Base-by-base conservation (phyloP, 2,113 vertebrate species). In the Antigone vipio region DNA sequence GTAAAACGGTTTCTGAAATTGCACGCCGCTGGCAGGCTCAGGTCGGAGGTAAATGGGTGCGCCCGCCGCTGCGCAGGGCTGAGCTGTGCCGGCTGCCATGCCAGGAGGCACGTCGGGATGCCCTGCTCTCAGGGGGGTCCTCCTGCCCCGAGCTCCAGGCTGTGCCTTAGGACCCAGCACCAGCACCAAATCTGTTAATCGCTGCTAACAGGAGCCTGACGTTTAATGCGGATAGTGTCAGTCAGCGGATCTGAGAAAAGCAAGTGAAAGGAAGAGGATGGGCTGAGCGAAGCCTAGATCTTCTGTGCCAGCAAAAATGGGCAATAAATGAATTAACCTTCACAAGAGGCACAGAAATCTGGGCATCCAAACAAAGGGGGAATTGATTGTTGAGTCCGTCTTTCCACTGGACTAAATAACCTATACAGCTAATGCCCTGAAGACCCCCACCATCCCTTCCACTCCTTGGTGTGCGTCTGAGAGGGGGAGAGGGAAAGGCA, bases 1-100 rank as follows among this genome's bases (percentile, higher is more conserved):
- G 66, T 96, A 93, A 97, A 83, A 84, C 45, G 29, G 9, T 38
- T 83, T 83, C 78, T 86, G 90, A 58, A 66, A 52, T 12, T 55
- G 29, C 82, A 23, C 0, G 2, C 9, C 6, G 3, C 44, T 30
- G 73, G 19, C 68, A 81, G 58, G 76, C 42, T 79, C 6, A 4
- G 56, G 49, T 15, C 5, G 11, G 26, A 35, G 58, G 58, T 50
- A 47, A 42, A 18, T 23, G 26, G 21, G 23, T 64, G 15, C 13
- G 9, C 16, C 44, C 35, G 29, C 23, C 1, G 1, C 50, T 53
- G 40, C 5, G 5, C 1, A 2, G 26, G 24, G 27, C 59, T 90
- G 68, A 73, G 45, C 38, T 55, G 44, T 52, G 34, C 23, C 3
- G 1, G 26, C 29, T 13, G 3, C 30, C 2, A 0, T 53, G 23